These are phyloP conservation scores for Telmatochromis sp. DNA, from an alignment of 2,113 vertebrate genomes.

Conservation along the genomic window DNA sequence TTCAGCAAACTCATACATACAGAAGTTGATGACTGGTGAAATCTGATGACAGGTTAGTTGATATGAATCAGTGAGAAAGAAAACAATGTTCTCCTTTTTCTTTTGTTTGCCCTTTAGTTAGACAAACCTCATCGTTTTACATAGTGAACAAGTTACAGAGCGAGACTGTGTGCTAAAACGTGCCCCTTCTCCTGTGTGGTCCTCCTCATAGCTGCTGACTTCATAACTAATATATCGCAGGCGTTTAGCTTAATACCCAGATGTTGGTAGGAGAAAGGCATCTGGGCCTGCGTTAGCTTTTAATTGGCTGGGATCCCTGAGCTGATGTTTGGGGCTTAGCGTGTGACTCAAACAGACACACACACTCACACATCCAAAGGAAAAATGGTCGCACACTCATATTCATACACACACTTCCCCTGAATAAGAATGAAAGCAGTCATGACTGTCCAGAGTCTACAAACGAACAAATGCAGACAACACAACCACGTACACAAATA, in stretches of 20 bases:
- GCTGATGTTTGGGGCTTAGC: conserved; percentile 51
- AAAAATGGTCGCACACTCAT: not conserved
- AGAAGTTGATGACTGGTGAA: not conserved
- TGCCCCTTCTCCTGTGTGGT: conserved; percentile 66
- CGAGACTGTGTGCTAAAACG: not conserved
- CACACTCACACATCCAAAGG: not conserved
- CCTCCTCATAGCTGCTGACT: conserved; percentile 51
- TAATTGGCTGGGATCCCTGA: conserved; percentile 56
- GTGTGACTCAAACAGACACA: conserved; percentile 42
- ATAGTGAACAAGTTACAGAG: conserved; percentile 17
- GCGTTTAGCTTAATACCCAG: conserved; percentile 64
- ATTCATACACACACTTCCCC: conserved; percentile 12
- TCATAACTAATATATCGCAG: conserved; percentile 63
- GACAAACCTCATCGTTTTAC: conserved; percentile 35
- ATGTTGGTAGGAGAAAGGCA: conserved; percentile 57
- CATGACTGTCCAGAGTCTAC: conserved; percentile 11
- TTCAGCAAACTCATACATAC: not conserved
- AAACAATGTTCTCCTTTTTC: conserved; percentile 4
- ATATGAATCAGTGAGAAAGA: not conserved
- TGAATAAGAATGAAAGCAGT: conserved; percentile 16
- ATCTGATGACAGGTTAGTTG: not conserved
- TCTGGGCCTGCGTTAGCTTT: conserved; percentile 48
- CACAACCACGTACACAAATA: not conserved
- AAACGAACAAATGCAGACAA: conserved; percentile 29
- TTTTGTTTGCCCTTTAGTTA: conserved; percentile 11